These are phyloP conservation scores for Polypedilum vanderplanki DNA, from an alignment of 1,140 invertebrate genomes.

Conservation along the genomic window DNA sequence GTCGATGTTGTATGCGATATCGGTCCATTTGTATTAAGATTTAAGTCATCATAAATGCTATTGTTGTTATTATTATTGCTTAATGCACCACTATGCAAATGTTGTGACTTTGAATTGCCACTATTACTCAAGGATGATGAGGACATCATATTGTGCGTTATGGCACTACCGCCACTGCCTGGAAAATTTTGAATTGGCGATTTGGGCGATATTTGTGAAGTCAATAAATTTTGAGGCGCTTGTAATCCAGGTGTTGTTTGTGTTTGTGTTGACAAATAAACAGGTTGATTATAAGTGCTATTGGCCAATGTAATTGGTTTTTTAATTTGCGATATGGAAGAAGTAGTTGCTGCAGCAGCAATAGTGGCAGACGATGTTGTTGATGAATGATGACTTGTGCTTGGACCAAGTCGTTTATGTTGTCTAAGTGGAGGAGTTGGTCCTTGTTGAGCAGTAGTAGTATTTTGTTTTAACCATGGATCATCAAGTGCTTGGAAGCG, in stretches of 20 bases:
- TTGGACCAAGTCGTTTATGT: conserved; percentile 43
- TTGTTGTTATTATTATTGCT: conserved; percentile 38
- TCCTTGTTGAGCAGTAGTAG: conserved; percentile 38
- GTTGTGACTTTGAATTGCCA: conserved; percentile 34
- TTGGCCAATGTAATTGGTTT: background rate
- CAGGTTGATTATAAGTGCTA: conserved; percentile 16
- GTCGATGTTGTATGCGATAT: conserved; percentile 34
- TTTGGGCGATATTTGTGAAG: conserved; percentile 43
- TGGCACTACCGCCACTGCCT: background rate
- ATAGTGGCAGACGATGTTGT: background rate
- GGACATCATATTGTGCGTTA: conserved; percentile 37
- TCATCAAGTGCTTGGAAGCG: conserved; percentile 30
- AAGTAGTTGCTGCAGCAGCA: background rate
- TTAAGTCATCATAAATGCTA: conserved; percentile 36
- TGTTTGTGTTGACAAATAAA: conserved; percentile 29
- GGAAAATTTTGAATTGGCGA: conserved; percentile 39
- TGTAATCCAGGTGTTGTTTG: conserved; percentile 41
- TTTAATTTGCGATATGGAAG: conserved; percentile 9
- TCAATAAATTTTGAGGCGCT: conserved; percentile 45
- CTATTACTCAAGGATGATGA: conserved; percentile 41
- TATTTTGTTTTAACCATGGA: conserved; percentile 45
- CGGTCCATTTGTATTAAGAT: conserved; percentile 31
- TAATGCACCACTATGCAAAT: conserved; percentile 31
- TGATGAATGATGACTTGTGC: conserved; percentile 33
- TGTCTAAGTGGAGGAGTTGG: conserved; percentile 42